Evolutionary conservation across 2,888 invertebrate genomes (phyloP).

Genomic region (Euspilapteryx auroguttella): DNA sequence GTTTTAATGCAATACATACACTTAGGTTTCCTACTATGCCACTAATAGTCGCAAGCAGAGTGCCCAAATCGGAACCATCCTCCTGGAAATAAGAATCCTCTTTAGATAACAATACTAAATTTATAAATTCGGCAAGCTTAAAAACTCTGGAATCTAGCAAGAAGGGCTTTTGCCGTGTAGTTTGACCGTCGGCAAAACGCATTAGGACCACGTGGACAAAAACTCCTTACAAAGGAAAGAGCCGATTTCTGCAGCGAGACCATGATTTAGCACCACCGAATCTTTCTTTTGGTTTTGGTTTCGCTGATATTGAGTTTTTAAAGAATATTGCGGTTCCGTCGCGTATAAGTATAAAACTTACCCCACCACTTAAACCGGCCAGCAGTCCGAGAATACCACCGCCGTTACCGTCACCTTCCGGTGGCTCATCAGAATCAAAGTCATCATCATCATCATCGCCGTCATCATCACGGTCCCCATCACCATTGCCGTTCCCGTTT

Average conservation of each 20-base stretch:
- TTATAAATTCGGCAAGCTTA: too few species aligned
- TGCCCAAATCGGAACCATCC: conserved; percentile 48
- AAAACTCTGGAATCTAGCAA: too few species aligned
- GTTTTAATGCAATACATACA: conserved; percentile 21
- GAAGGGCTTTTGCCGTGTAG: too few species aligned
- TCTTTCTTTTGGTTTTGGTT: too few species aligned
- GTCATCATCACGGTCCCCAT: conserved; percentile 23
- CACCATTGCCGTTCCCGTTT: conserved; percentile 14
- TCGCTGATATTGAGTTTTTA: too few species aligned
- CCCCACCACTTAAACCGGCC: conserved; percentile 46
- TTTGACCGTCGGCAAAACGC: too few species aligned
- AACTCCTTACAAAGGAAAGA: too few species aligned
- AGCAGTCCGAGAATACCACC: conserved; percentile 45
- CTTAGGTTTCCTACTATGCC: conserved; percentile 44
- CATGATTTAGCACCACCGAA: too few species aligned
- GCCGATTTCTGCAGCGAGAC: too few species aligned
- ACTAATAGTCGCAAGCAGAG: conserved; percentile 40
- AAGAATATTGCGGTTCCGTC: too few species aligned
- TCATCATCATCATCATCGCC: conserved; percentile 36
- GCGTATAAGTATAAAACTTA: too few species aligned
- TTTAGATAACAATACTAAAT: background rate
- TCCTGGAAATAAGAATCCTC: conserved; percentile 20
- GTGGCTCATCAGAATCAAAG: conserved; percentile 7
- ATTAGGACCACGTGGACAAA: too few species aligned
- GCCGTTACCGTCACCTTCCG: conserved; percentile 37